Evolutionary conservation across 2,888 invertebrate species (phyloP).

Genomic region (Polietes domitor): DNA sequence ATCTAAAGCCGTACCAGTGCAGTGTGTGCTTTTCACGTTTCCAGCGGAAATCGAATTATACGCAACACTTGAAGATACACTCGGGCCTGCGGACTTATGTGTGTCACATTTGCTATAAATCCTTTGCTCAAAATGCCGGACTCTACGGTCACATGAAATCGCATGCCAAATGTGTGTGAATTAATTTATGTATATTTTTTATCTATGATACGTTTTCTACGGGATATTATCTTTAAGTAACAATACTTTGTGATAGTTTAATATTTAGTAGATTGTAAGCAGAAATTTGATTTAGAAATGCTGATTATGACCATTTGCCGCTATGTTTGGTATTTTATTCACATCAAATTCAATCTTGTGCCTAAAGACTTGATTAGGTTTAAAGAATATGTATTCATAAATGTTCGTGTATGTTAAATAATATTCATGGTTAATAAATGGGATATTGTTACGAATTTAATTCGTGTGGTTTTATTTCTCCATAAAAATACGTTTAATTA

Average conservation of each 20-base stretch:
- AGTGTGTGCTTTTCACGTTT: slow-evolving; percentile 72
- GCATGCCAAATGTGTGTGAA: slow-evolving; percentile 41
- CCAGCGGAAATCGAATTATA: slow-evolving; percentile 73
- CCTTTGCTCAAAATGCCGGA: slow-evolving; percentile 67
- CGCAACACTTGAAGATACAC: slow-evolving; percentile 74
- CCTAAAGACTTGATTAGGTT: not conserved
- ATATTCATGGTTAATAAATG: no score
- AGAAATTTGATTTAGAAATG: no score
- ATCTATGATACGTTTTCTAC: not conserved
- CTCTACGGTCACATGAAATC: slow-evolving; percentile 65
- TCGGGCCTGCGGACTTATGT: slow-evolving; percentile 61
- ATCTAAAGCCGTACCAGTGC: slow-evolving; percentile 71
- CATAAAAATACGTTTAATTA: no score
- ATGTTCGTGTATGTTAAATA: not conserved
- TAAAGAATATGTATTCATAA: not conserved
- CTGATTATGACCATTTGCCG: no score
- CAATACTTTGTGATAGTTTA: not conserved
- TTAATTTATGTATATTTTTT: not conserved
- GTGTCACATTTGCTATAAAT: slow-evolving; percentile 66
- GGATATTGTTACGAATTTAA: no score
- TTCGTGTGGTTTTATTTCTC: no score
- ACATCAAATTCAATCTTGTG: not conserved
- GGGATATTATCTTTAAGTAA: no score
- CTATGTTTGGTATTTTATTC: no score
- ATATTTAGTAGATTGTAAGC: no score